These are phyloP conservation scores for Agonopterix subpropinquella DNA, from an alignment of 2,888 invertebrate species.

Conservation along the genomic window DNA sequence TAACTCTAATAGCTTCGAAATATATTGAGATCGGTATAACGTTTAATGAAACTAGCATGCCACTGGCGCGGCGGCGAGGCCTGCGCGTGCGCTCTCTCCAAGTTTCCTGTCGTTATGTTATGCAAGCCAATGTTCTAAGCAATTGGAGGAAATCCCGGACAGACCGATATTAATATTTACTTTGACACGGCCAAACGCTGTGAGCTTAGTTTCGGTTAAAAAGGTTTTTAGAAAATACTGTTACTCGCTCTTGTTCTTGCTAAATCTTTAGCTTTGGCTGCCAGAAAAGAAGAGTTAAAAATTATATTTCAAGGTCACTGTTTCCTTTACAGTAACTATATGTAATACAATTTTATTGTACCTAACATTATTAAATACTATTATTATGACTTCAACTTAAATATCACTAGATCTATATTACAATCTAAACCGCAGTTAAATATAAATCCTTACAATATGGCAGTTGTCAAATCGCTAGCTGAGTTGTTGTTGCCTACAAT, in stretches of 20 bases:
- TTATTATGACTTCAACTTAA: slow-evolving; percentile 72
- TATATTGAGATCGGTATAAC: slow-evolving; percentile 67
- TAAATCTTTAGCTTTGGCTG: slow-evolving; percentile 4
- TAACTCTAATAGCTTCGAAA: slow-evolving; percentile 71
- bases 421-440: slow-evolving; percentile 49
- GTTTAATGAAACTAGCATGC: slow-evolving; percentile 24
- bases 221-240: slow-evolving; percentile 6
- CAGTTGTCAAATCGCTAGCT: slow-evolving; percentile 74
- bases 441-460: slow-evolving; percentile 70
- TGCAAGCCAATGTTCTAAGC: too few relatives aligned
- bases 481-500: slow-evolving; percentile 42
- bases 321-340: slow-evolving; percentile 7
- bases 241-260: neutral
- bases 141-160: too few relatives aligned
- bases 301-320: slow-evolving; percentile 1
- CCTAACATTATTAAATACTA: slow-evolving; percentile 69
- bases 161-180: too few relatives aligned
- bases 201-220: too few relatives aligned
- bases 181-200: too few relatives aligned
- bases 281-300: slow-evolving; percentile 3
- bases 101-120: too few relatives aligned
- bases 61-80: slow-evolving; percentile 6
- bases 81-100: slow-evolving; percentile 1
- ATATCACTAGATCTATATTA: slow-evolving; percentile 31
- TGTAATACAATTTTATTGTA: slow-evolving; percentile 45